Conservation (phyloP, 2,113 vertebrate species). For the Sphyrna mokarran region DNA sequence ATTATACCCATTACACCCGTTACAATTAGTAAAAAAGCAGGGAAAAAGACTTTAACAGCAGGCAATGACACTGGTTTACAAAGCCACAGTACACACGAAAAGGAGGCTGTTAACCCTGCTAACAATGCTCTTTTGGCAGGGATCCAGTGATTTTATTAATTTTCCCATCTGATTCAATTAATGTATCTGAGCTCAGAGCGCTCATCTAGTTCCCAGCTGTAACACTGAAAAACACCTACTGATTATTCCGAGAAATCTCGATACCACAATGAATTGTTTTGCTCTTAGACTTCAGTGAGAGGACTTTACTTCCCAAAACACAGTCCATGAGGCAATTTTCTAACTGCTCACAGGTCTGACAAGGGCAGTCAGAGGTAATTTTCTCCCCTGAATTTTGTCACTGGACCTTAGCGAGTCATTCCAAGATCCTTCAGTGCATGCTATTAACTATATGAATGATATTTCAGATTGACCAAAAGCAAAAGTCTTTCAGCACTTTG, state of each 20-base stretch:
- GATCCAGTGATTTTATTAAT: constrained; percentile 35
- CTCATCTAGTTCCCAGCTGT: not conserved
- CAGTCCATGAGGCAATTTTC: not conserved
- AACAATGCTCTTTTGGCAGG: constrained; percentile 18
- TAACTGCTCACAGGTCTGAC: not conserved
- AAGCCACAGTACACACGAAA: not conserved
- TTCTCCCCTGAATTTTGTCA: not conserved
- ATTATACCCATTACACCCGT: constrained; percentile 31
- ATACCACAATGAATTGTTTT: not conserved
- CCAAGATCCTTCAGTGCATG: not conserved
- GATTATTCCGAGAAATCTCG: not conserved
- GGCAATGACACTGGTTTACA: constrained; percentile 17
- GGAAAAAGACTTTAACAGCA: not conserved
- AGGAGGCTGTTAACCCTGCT: not conserved
- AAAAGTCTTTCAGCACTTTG: not conserved
- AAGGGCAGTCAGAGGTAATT: not conserved
- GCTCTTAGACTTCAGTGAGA: not conserved
- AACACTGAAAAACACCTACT: constrained; percentile 9
- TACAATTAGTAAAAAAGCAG: constrained; percentile 26
- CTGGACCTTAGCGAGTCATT: not conserved
- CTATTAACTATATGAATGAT: constrained; percentile 23
- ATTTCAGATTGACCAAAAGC: not conserved
- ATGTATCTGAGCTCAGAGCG: constrained; percentile 14
- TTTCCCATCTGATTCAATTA: constrained; percentile 35
- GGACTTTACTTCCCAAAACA: not conserved